phyloP scores from a whole-genome alignment of 1,140 invertebrate species.

The Ostrea denselamellosa region DNA sequence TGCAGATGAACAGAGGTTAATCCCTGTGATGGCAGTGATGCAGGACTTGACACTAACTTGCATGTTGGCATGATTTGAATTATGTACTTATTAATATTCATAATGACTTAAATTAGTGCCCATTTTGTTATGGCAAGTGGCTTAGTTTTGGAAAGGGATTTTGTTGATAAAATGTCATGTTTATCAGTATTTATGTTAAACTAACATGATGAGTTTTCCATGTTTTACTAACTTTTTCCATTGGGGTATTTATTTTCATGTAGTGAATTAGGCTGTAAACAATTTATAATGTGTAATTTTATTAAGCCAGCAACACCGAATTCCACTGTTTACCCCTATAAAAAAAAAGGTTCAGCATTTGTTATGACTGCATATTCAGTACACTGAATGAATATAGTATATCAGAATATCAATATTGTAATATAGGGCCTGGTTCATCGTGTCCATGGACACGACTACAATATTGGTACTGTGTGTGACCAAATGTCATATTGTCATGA shows the following conservation, averaged over 20 bases:
- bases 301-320: too few relatives aligned
- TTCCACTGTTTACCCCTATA: too few relatives aligned
- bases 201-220: background rate
- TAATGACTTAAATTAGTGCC: background rate
- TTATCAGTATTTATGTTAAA: background rate
- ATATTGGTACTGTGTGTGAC: too few relatives aligned
- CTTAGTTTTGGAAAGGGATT: background rate
- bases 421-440: too few relatives aligned
- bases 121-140: slow-evolving; percentile 2
- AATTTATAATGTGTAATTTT: background rate
- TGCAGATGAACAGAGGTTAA: too few relatives aligned
- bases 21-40: background rate
- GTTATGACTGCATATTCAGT: too few relatives aligned
- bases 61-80: slow-evolving; percentile 2
- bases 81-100: background rate
- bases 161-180: background rate
- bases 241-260: background rate
- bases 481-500: too few relatives aligned
- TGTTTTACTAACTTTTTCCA: slow-evolving; percentile 17
- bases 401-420: too few relatives aligned
- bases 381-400: too few relatives aligned
- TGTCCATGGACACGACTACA: too few relatives aligned
- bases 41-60: slow-evolving; percentile 11
- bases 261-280: background rate
- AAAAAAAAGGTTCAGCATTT: too few relatives aligned